Evolutionary conservation across 2,888 invertebrate species (phyloP), one percentile per base, ranked within the genome.

Genomic region (Diaphora mendica): DNA sequence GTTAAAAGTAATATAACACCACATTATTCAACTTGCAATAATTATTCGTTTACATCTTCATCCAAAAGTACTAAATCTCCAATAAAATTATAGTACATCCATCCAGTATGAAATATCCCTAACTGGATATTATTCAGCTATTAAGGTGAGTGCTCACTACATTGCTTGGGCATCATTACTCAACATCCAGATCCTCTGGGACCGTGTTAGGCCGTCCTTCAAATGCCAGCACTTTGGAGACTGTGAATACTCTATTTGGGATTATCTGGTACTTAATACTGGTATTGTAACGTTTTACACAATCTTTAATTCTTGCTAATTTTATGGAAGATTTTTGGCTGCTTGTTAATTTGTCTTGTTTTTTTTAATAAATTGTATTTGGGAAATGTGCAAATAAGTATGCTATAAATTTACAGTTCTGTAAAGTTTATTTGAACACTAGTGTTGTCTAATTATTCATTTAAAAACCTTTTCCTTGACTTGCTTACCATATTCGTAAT

Each of bases 131-230:
- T 73, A 71, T 71, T 65, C 33, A 66, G 72, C 71, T 69, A 82
- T 82, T 83, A 83, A 64, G 72, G 73, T 79, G 75, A 82, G 82
- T 82, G 80, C 68, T 72, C 72, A 75, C 74, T 74, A 68, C 71
- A 73, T 70, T 35, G 67, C 15, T 39, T 59, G 35, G 73, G 20
- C 35, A 72, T 77, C 79, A 82, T 83, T 82, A 82, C 75, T 83
- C 80, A 79, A 70, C 65, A 79, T 77, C 72, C 44, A 72, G 69
- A 71, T 71, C 80, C 74, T 75, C 33, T 9, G 77, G 71, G 82
- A 69, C 13, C 33, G 33, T 44, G 72, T 44, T 69, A 66, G 67
- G 70, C 68, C 55, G 68, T 62, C 68, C 35, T 51, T 68, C 68
- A 64, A 71, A 79, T 71, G 74, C 79, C 70, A 79, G 64, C 72